Conservation (phyloP, 1,140 invertebrate species). For the Anadara kagoshimensis region DNA sequence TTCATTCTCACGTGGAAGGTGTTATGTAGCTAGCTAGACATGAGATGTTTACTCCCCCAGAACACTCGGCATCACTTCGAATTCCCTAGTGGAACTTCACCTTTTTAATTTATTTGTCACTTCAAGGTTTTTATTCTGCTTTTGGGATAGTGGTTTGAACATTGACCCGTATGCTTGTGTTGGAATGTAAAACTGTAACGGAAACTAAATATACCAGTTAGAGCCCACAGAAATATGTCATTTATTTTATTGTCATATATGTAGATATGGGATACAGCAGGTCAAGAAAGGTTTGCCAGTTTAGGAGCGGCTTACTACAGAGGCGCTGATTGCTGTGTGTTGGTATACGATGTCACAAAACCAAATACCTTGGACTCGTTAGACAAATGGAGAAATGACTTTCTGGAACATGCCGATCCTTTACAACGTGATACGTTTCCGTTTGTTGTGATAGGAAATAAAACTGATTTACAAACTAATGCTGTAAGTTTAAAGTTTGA, state of each 20-base stretch:
- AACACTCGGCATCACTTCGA: too few species aligned
- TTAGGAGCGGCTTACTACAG: slow-evolving; percentile 99
- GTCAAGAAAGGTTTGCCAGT: slow-evolving; percentile 94
- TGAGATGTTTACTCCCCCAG: too few species aligned
- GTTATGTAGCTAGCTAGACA: too few species aligned
- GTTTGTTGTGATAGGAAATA: slow-evolving; percentile 99
- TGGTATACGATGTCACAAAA: slow-evolving; percentile 97
- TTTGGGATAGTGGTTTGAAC: too few species aligned
- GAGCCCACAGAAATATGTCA: too few species aligned
- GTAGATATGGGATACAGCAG: slow-evolving; percentile 99
- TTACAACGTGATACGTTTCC: slow-evolving; percentile 99
- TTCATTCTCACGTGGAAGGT: too few species aligned
- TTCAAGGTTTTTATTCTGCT: too few species aligned
- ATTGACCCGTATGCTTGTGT: too few species aligned
- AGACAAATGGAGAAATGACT: slow-evolving; percentile 99
- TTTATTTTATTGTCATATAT: slow-evolving; percentile 13
- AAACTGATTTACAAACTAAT: slow-evolving; percentile 97
- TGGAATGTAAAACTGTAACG: too few species aligned
- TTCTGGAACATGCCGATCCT: slow-evolving; percentile 96
- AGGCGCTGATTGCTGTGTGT: slow-evolving; percentile 99
- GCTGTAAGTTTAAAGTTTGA: slow-evolving; percentile 82
- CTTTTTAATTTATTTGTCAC: too few species aligned
- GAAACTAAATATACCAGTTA: too few species aligned
- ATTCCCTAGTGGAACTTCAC: too few species aligned
- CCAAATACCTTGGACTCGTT: slow-evolving; percentile 98